Evolutionary conservation across 2,888 invertebrate genomes (phyloP).

Genomic region (Cantharis flavilabris): DNA sequence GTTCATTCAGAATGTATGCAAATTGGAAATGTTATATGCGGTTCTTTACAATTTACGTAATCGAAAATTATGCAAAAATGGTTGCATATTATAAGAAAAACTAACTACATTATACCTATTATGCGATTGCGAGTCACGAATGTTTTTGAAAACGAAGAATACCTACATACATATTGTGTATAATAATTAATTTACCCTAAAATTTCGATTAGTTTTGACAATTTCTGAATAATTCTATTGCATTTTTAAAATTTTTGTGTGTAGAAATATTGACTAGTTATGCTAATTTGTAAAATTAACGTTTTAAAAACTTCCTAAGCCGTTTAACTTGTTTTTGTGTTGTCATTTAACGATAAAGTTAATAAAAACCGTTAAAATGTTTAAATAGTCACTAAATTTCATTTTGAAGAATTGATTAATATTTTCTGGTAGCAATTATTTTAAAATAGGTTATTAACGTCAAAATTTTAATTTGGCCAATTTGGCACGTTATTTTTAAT

Average conservation of each 20-base stretch:
- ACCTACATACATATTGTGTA: too few species aligned
- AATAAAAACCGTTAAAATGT: not conserved
- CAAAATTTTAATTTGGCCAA: not conserved
- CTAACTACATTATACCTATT: not conserved
- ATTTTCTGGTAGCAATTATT: not conserved
- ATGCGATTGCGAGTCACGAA: too few species aligned
- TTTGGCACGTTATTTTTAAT: not conserved
- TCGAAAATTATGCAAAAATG: not conserved
- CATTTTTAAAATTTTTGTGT: not conserved
- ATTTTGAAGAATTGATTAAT: not conserved
- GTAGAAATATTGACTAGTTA: not conserved
- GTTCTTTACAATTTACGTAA: not conserved
- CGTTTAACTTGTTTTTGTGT: not conserved
- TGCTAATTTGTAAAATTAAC: not conserved
- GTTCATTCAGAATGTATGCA: not conserved
- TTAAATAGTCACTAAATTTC: not conserved
- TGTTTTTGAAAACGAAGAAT: too few species aligned
- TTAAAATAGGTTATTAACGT: not conserved
- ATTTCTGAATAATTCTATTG: not conserved
- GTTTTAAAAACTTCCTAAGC: not conserved
- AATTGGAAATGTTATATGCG: not conserved
- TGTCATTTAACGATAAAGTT: not conserved
- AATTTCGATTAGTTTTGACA: not conserved
- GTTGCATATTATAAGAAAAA: not conserved
- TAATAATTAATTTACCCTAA: not conserved